A percentile compares a stretch with the other conserved stretches of the same genome.
Evolutionary conservation across 1,140 invertebrate species (phyloP).

Genomic region (Cydia amplana): DNA sequence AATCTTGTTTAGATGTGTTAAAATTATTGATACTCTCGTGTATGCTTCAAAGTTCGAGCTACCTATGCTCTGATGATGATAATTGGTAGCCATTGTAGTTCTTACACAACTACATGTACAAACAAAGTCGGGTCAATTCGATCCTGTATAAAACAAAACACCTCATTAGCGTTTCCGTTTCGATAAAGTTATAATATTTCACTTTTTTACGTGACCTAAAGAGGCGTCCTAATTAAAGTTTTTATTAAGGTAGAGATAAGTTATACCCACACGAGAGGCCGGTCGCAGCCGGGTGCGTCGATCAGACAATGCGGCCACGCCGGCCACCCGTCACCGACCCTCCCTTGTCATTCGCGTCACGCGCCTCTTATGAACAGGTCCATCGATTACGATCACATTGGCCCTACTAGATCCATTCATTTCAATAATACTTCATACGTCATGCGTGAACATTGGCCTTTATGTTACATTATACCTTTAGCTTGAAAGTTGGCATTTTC

Average conservation of each 20-base stretch:
- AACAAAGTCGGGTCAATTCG: background rate
- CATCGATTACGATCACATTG: constrained; percentile 29
- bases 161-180: no score
- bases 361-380: constrained; percentile 23
- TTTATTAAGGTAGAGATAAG: background rate
- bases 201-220: constrained; percentile 8
- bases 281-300: constrained; percentile 20
- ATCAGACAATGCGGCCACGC: constrained; percentile 3
- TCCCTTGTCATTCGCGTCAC: constrained; percentile 23
- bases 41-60: no score
- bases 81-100: no score
- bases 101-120: background rate
- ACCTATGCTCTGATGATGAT: no score
- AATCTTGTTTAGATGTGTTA: no score
- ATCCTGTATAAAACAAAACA: background rate
- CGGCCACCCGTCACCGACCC: constrained; percentile 21
- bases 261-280: constrained; percentile 6
- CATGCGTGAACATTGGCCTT: constrained; percentile 15
- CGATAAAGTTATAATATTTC: background rate
- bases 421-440: constrained; percentile 1
- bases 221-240: background rate
- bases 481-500: constrained; percentile 14
- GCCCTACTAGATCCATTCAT: constrained; percentile 13
- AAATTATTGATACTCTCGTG: background rate
- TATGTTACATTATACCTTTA: background rate